Evolutionary conservation across 2,888 invertebrate genomes (phyloP), one percentile per base, ranked within the genome.

Genomic region (Yponomeuta evonymella): DNA sequence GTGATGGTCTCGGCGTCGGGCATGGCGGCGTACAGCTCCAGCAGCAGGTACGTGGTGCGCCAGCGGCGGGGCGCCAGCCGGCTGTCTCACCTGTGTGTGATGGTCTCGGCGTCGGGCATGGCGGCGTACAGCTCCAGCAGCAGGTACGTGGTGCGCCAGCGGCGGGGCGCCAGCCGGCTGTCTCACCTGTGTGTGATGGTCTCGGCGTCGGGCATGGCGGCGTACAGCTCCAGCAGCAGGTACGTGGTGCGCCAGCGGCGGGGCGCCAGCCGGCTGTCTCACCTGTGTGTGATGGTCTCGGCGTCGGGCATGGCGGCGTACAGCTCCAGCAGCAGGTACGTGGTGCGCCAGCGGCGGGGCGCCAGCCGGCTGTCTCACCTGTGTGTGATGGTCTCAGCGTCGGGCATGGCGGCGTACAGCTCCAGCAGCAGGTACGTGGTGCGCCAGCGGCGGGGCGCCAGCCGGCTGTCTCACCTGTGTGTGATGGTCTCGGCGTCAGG

Each of bases 31-130:
- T 70, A 75, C 58, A 73, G 70, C 15, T 73, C 23, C 23, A 23
- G 23, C 23, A 23, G 23, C 23, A 23, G 23, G 23, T 23, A 23
- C 23, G 0, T 23, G 23, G 23, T 23, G 23, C 23, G 23, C 23
- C 23, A 23, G 23, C 23, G 23, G 23, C 23, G 23, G 23, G 23
- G 23, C 23, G 23, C 23, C 23, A 5, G 2, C 33, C 33, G 33
- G 33, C 33, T 2, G 69, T 71, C 74, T 73, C 74, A 93, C 93
- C 95, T 93, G 84, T 96, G 96, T 48, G 95, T 95, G 67, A 98
- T 96, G 0, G 98, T 98, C 87, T 98, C 98, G 0, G 98, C 97
- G 82, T 98, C 98, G 0, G 98, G 98, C 95, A 97, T 97, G 69
- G 97, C 97, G 8, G 98, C 23, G 23, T 23, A 23, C 23, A 0